A percentile compares a stretch with the other conserved stretches of the same genome.
Evolutionary conservation across 2,113 vertebrate genomes (phyloP).

Genomic region (Ceyx margarethae): DNA sequence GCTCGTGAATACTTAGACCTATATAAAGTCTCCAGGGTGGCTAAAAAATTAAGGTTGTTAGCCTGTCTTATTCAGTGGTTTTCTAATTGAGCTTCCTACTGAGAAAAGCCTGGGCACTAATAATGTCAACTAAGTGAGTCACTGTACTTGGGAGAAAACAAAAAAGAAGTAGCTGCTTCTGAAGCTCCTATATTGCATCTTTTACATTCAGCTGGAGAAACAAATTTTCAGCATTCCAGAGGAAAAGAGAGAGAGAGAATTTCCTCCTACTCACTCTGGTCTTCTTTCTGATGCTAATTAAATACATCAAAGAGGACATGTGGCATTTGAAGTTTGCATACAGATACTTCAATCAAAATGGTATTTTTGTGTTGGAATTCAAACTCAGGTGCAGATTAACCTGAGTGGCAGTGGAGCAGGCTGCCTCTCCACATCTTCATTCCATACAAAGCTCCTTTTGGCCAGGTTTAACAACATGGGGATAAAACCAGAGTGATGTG

Average conservation of each 20-base stretch:
- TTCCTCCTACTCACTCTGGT: not conserved
- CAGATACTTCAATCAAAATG: not conserved
- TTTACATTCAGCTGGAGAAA: not conserved
- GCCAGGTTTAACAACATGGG: not conserved
- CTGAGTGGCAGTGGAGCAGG: not conserved
- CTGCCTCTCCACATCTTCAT: not conserved
- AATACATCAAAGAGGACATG: not conserved
- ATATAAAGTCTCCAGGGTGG: not conserved
- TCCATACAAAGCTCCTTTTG: not conserved
- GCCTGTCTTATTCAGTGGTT: not conserved
- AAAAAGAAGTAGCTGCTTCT: not conserved
- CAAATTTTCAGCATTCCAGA: not conserved
- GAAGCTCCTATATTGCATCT: not conserved
- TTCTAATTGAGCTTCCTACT: not conserved
- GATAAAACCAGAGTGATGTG: not conserved
- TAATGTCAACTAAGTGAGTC: not conserved
- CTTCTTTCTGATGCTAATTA: constrained; percentile 23
- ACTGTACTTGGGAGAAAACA: not conserved
- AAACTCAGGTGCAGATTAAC: not conserved
- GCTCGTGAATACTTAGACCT: not conserved
- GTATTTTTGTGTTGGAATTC: not conserved
- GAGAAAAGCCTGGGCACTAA: not conserved
- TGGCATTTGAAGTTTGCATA: constrained; percentile 11
- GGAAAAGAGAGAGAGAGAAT: not conserved
- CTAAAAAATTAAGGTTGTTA: not conserved